phyloP scores from a whole-genome alignment of 92 coral and sea anemone genomes.

The Porites rus region DNA sequence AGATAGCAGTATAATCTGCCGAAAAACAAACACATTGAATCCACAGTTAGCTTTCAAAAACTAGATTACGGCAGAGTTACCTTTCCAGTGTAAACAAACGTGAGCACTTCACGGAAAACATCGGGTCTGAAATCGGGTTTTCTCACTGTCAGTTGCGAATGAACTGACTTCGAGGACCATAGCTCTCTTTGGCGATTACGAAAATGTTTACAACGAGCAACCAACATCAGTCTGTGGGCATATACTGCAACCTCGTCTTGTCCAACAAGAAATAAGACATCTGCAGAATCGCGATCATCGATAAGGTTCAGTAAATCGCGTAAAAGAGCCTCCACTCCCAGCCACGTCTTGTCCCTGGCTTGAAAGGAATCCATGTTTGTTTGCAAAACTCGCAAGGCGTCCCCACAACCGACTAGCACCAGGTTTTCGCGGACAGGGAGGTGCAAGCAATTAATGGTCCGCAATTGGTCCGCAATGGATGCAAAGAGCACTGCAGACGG shows the following conservation, averaged over 20 bases:
- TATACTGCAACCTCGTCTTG: conserved; percentile 66
- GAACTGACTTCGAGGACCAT: conserved; percentile 68
- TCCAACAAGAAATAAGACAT: conserved; percentile 87
- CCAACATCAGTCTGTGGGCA: conserved; percentile 85
- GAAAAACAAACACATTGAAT: not conserved
- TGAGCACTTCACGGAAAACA: conserved; percentile 88
- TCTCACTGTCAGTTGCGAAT: conserved; percentile 70
- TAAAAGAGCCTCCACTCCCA: conserved; percentile 75
- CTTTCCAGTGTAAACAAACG: conserved; percentile 92
- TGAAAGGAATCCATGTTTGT: conserved; percentile 69
- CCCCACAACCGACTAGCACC: not conserved
- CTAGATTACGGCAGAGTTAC: conserved; percentile 40
- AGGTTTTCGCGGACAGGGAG: not conserved
- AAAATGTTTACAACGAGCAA: conserved; percentile 76
- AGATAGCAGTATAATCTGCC: not conserved
- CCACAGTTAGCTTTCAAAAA: not conserved
- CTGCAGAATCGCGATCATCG: conserved; percentile 84
- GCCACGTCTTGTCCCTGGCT: conserved; percentile 63
- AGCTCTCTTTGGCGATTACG: conserved; percentile 74
- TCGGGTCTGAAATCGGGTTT: conserved; percentile 75
- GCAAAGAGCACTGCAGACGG: too few species aligned
- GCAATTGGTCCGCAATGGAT: too few species aligned
- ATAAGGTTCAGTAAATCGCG: conserved; percentile 75
- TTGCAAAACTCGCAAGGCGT: not conserved
- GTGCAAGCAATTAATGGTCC: too few species aligned